Conservation (phyloP, 2,888 invertebrate species). For the Leptothorax acervorum region DNA sequence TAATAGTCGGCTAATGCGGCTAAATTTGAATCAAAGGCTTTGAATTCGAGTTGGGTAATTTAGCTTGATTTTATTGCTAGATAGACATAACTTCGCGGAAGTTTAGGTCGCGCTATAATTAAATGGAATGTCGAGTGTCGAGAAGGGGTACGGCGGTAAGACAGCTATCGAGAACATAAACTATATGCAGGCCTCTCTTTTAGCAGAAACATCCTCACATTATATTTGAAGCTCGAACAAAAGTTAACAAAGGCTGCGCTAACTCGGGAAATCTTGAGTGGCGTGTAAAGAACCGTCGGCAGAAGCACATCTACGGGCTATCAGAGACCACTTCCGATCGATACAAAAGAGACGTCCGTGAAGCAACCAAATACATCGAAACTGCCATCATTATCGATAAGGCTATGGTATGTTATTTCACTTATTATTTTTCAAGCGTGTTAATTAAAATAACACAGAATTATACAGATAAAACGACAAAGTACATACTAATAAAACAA, state of each 20-base stretch:
- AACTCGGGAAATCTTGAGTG: slow-evolving; percentile 92
- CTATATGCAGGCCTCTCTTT: slow-evolving; percentile 87
- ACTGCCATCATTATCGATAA: slow-evolving; percentile 98
- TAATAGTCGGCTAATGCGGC: neutral
- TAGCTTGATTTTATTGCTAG: slow-evolving; percentile 43
- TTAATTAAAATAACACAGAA: neutral
- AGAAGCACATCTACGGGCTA: slow-evolving; percentile 87
- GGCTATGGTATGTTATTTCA: slow-evolving; percentile 90
- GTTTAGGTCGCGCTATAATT: slow-evolving; percentile 54
- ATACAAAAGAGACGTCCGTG: slow-evolving; percentile 92
- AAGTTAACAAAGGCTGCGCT: slow-evolving; percentile 96
- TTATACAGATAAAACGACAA: slow-evolving; percentile 17
- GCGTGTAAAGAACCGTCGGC: slow-evolving; percentile 89
- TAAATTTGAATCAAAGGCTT: slow-evolving; percentile 25
- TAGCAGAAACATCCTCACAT: slow-evolving; percentile 99
- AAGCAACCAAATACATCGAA: slow-evolving; percentile 97
- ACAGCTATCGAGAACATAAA: slow-evolving; percentile 65
- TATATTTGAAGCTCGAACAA: slow-evolving; percentile 97
- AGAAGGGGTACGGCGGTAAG: slow-evolving; percentile 25
- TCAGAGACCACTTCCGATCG: slow-evolving; percentile 83
- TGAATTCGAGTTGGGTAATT: slow-evolving; percentile 16
- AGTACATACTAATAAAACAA: neutral
- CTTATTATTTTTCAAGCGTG: neutral
- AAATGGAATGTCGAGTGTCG: slow-evolving; percentile 55
- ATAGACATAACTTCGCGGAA: slow-evolving; percentile 26